Conservation (phyloP, 2,113 vertebrate genomes). For the Phoxinus phoxinus region DNA sequence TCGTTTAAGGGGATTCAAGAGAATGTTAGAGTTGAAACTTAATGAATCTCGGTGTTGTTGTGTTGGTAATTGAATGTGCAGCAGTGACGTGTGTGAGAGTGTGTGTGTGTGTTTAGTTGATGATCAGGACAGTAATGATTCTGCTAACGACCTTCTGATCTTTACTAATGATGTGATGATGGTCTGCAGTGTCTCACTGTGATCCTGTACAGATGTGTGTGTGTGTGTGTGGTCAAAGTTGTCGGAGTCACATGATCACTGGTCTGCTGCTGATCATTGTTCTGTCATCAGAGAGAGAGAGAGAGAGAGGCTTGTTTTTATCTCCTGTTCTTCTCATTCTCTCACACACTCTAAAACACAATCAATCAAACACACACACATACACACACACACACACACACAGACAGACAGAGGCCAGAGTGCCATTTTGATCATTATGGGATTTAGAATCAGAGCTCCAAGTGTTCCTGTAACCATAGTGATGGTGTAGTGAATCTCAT, state of each 20-base stretch:
- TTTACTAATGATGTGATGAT: not conserved
- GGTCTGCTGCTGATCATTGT: not conserved
- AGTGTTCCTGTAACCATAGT: not conserved
- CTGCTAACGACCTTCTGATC: not conserved
- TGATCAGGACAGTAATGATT: not conserved
- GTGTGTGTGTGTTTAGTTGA: not conserved
- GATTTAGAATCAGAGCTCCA: too few relatives aligned
- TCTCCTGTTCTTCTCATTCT: not conserved
- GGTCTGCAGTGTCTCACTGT: not conserved
- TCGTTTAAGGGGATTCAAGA: too few relatives aligned
- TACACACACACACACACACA: not conserved
- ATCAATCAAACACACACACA: not conserved
- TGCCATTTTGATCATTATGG: not conserved
- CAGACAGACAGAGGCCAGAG: not conserved
- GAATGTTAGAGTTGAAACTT: not conserved
- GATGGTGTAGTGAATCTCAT: not conserved
- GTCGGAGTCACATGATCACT: constrained; percentile 19
- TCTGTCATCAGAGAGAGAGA: not conserved
- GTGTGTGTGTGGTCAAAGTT: not conserved
- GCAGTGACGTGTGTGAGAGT: not conserved
- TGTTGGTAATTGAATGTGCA: not conserved
- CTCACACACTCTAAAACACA: not conserved
- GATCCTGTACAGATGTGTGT: not conserved
- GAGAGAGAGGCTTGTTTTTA: too few relatives aligned
- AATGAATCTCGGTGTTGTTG: not conserved